Conservation (phyloP, 64 coral and sea anemone species). For the Montipora capricornis region DNA sequence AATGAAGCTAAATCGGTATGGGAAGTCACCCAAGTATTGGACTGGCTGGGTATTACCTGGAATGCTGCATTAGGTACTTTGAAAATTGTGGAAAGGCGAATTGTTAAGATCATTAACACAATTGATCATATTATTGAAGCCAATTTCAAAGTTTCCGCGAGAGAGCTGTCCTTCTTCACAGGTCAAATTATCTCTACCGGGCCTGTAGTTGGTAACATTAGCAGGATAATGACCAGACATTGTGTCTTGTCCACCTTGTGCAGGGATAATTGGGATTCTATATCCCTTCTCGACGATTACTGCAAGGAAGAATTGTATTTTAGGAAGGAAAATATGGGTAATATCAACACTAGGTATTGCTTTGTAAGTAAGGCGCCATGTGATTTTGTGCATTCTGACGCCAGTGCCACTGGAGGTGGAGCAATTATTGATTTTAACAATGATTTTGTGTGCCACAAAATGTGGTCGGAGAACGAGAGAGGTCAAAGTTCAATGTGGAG, state of each 20-base stretch:
- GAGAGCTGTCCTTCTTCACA: constrained; percentile 59
- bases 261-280: constrained; percentile 50
- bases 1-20: not conserved
- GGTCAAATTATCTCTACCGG: constrained; percentile 51
- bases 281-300: constrained; percentile 30
- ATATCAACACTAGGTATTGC: constrained; percentile 16
- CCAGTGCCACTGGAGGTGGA: constrained; percentile 51
- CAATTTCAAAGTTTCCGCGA: constrained; percentile 1
- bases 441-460: not conserved
- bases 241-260: constrained; percentile 52
- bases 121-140: too few relatives aligned
- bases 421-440: constrained; percentile 37
- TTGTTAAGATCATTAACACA: constrained; percentile 48
- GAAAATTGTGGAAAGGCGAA: constrained; percentile 10
- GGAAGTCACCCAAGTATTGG: constrained; percentile 14
- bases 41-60: not conserved
- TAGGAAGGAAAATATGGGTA: constrained; percentile 45
- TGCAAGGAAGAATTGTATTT: constrained; percentile 45
- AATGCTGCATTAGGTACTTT: not conserved
- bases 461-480: not conserved
- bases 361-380: not conserved
- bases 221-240: constrained; percentile 29
- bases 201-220: constrained; percentile 25
- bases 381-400: constrained; percentile 52
- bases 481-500: constrained; percentile 46